Evolutionary conservation across 1,140 invertebrate genomes (phyloP).

Genomic region (Sweltsa coloradensis): DNA sequence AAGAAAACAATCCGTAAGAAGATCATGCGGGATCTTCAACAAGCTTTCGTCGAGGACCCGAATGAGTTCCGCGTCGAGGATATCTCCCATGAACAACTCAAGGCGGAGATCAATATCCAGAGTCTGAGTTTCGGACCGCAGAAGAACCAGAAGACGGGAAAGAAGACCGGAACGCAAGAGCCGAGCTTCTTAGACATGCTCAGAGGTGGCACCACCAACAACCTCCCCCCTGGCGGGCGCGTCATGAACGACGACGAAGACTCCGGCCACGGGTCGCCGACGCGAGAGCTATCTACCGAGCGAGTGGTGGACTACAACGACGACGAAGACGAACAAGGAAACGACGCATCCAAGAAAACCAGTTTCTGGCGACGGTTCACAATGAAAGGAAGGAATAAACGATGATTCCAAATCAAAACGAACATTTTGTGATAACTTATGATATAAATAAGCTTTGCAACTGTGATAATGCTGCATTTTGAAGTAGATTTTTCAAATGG

Average conservation of each 20-base stretch:
- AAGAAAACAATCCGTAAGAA: slow-evolving; percentile 77
- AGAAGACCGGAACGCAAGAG: slow-evolving; percentile 38
- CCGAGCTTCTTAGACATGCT: slow-evolving; percentile 58
- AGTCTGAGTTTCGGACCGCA: slow-evolving; percentile 43
- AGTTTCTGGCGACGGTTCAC: slow-evolving; percentile 61
- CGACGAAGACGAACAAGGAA: slow-evolving; percentile 29
- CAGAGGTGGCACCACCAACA: slow-evolving; percentile 31
- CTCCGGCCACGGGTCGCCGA: slow-evolving; percentile 36
- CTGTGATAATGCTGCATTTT: not conserved
- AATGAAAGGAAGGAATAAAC: slow-evolving; percentile 55
- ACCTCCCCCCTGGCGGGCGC: slow-evolving; percentile 7
- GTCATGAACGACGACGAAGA: slow-evolving; percentile 35
- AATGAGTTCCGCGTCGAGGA: slow-evolving; percentile 56
- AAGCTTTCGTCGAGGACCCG: slow-evolving; percentile 61
- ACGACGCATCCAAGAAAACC: slow-evolving; percentile 40
- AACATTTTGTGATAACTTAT: not conserved
- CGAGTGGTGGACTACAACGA: slow-evolving; percentile 27
- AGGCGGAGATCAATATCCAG: slow-evolving; percentile 51
- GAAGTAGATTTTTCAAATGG: not conserved
- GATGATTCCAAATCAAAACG: slow-evolving; percentile 34
- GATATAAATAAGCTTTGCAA: not conserved
- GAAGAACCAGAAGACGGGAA: slow-evolving; percentile 28
- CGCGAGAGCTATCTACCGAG: slow-evolving; percentile 30
- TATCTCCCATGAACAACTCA: slow-evolving; percentile 49
- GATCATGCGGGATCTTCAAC: slow-evolving; percentile 68